Base-by-base conservation (phyloP, 2,113 vertebrate species). In the Antigone vipio region DNA sequence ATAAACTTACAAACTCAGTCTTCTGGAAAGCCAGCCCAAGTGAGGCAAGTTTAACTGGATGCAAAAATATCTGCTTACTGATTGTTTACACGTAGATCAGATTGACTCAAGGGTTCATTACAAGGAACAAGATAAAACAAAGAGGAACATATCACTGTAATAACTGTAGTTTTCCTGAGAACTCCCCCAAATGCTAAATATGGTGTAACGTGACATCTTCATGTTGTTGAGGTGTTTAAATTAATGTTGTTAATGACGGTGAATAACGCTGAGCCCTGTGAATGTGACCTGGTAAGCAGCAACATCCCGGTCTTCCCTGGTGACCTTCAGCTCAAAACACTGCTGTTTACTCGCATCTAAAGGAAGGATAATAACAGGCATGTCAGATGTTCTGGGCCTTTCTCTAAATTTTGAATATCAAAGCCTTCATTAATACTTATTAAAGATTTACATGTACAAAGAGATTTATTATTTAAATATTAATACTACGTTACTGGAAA, bases 371-470 rank as follows among this genome's bases (percentile, higher is more conserved):
- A 97, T 97, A 59, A 97, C 86, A 97, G 92, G 50, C 71, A 90
- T 15, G 26, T 47, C 66, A 50, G 27, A 34, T 17, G 27, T 93
- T 47, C 92, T 20, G 27, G 66, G 35, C 53, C 27, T 92, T 93
- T 95, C 88, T 93, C 88, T 73, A 19, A 40, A 91, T 94, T 94
- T 93, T 66, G 45, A 86, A 58, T 92, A 80, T 94, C 79, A 92
- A 96, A 93, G 94, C 92, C 75, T 93, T 96, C 91, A 95, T 96
- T 95, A 95, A 86, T 55, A 45, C 55, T 97, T 88, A 97, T 97
- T 95, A 97, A 95, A 94, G 64, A 73, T 97, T 92, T 59, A 42
- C 9, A 6, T 3, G 15, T 47, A 85, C 96, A 85, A 88, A 85
- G 95, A 72, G 74, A 82, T 94, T 91, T 82, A 71, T 96, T 87